A percentile compares a stretch with the other conserved stretches of the same genome.
These are phyloP conservation scores for Ladona fulva DNA, from an alignment of 1,140 invertebrate genomes.

Conservation along the genomic window DNA sequence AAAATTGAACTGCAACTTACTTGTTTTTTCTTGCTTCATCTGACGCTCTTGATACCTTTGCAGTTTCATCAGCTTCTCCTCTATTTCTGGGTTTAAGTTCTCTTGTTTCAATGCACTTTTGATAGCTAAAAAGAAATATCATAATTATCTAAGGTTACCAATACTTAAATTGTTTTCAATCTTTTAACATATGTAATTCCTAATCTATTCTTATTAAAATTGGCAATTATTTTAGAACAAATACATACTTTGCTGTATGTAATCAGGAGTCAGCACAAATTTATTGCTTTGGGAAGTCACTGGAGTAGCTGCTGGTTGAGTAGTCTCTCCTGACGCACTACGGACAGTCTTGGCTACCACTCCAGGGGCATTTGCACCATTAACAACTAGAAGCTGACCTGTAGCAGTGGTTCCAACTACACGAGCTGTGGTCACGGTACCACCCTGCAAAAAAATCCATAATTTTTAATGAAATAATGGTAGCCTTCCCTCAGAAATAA, in stretches of 20 bases:
- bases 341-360: not conserved
- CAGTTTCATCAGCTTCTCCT: slow-evolving; percentile 80
- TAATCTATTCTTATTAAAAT: no score
- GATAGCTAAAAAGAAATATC: slow-evolving; percentile 49
- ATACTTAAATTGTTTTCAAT: no score
- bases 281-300: slow-evolving; percentile 42
- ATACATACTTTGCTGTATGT: slow-evolving; percentile 76
- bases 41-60: slow-evolving; percentile 78
- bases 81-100: slow-evolving; percentile 85
- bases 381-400: not conserved
- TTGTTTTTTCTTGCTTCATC: slow-evolving; percentile 42
- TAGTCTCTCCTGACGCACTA: slow-evolving; percentile 1
- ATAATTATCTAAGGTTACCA: no score
- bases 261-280: slow-evolving; percentile 77
- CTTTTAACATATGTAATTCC: no score
- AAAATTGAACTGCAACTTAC: no score
- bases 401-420: not conserved
- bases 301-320: not conserved
- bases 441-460: not conserved
- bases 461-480: no score
- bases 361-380: not conserved
- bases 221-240: no score
- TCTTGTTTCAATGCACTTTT: slow-evolving; percentile 75
- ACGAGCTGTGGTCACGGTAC: slow-evolving; percentile 6
- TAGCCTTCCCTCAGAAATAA: no score